Evolutionary conservation across 1,140 invertebrate species (phyloP), one percentile per base, ranked within the genome.

Genomic region (Phymastichus coffea): DNA sequence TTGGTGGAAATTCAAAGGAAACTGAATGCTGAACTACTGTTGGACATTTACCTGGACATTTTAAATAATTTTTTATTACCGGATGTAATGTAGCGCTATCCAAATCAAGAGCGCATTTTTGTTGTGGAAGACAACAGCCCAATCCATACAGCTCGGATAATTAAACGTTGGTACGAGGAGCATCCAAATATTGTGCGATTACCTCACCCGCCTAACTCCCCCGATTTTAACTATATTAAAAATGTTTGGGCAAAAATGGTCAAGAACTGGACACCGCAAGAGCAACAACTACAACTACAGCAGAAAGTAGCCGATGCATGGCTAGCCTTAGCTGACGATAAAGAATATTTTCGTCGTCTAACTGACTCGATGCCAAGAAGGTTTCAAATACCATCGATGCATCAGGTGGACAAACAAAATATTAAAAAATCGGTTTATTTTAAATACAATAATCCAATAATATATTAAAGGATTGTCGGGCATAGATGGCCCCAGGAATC

Each of bases 171-270:
- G 61, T 63, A 61, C 25, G 15, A 38, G 0, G 23, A 47, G 17
- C 58, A 64, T 56, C 43, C 58, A 1, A 37, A 63, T 7, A 40
- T 67, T 33, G 2, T 47, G 0, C 7, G 53, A 2, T 14, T 72
- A 0, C 43, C 37, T 14, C 71, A 69, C 69, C 66, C 68, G 1
- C 43, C 66, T 10, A 63, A 63, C 44, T 75, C 65, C 0, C 68
- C 66, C 8, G 66, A 73, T 49, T 41, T 74, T 10, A 75, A 73
- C 33, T 55, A 55, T 0, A 73, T 72, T 17, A 66, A 73, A 26
- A 72, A 71, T 23, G 58, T 73, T 1, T 73, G 69, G 66, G 61
- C 47, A 2, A 44, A 56, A 53, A 68, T 66, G 49, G 35, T 40
- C 8, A 41, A 53, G 6, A 4, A 46, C 1, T 17, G 30, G 25